Conservation (phyloP, 1,140 invertebrate genomes). For the Philotrypesis tridentata region DNA sequence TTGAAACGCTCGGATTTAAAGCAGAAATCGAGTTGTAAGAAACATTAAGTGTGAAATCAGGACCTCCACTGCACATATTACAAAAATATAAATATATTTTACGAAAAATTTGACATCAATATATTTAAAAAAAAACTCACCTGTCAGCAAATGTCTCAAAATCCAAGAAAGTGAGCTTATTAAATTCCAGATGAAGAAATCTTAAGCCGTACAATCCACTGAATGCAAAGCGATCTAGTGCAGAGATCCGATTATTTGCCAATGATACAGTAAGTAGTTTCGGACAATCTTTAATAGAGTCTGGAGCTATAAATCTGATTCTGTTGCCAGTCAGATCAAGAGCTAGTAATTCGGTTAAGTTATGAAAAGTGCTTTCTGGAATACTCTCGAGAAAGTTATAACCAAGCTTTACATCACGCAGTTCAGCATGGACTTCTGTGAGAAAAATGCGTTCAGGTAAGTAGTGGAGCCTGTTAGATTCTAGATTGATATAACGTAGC, state of each 20-base stretch:
- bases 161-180: constrained; percentile 64
- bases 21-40: constrained; percentile 68
- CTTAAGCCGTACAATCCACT: constrained; percentile 72
- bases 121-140: constrained; percentile 8
- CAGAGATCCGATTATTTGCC: constrained; percentile 77
- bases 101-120: not conserved
- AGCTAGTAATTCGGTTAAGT: constrained; percentile 71
- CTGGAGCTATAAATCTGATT: constrained; percentile 59
- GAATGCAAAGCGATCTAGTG: constrained; percentile 83
- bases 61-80: constrained; percentile 58
- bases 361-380: constrained; percentile 83
- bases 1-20: constrained; percentile 59
- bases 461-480: constrained; percentile 85
- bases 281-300: constrained; percentile 66
- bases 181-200: constrained; percentile 70
- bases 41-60: constrained; percentile 68
- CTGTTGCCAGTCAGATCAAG: constrained; percentile 70
- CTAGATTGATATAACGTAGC: constrained; percentile 88
- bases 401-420: constrained; percentile 82
- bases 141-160: constrained; percentile 64
- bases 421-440: constrained; percentile 80
- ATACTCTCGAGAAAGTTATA: constrained; percentile 83
- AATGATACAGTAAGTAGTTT: constrained; percentile 68
- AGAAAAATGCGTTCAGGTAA: constrained; percentile 80
- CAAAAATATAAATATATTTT: not conserved